Conservation (phyloP, 2,888 invertebrate species). For the Phengaris arion region DNA sequence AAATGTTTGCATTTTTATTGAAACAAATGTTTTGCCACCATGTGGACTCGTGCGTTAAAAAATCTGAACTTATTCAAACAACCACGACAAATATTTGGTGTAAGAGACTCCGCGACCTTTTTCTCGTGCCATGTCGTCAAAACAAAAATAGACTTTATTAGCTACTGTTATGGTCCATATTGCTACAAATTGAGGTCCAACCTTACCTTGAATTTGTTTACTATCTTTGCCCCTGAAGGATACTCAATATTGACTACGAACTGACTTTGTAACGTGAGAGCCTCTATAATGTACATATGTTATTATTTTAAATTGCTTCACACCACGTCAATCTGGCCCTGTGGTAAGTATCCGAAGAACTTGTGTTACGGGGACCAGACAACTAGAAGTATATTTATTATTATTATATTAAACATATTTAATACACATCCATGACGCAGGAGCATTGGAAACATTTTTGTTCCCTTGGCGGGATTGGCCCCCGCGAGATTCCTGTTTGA, state of each 20-base stretch:
- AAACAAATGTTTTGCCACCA: slow-evolving; percentile 32
- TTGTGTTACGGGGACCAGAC: too few relatives aligned
- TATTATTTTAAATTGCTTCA: not conserved
- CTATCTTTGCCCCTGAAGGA: slow-evolving; percentile 44
- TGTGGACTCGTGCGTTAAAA: slow-evolving; percentile 36
- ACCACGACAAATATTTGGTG: slow-evolving; percentile 47
- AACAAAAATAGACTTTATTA: not conserved
- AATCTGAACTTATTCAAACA: slow-evolving; percentile 41
- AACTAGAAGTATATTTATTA: too few relatives aligned
- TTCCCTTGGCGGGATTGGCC: too few relatives aligned
- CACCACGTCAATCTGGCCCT: too few relatives aligned
- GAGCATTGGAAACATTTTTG: too few relatives aligned
- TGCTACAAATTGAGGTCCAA: slow-evolving; percentile 30
- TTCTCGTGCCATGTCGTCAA: slow-evolving; percentile 5
- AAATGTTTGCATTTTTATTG: slow-evolving; percentile 29
- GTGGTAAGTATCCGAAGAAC: too few relatives aligned
- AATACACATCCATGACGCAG: too few relatives aligned
- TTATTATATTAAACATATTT: too few relatives aligned
- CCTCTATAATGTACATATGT: not conserved
- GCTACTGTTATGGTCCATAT: not conserved
- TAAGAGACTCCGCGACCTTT: slow-evolving; percentile 42
- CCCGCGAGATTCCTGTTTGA: too few relatives aligned
- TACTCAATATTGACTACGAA: slow-evolving; percentile 16
- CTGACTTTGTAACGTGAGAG: not conserved
- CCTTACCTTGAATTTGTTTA: slow-evolving; percentile 53